Evolutionary conservation across 2,888 invertebrate species (phyloP).

Genomic region (Sylvicola cinctus): DNA sequence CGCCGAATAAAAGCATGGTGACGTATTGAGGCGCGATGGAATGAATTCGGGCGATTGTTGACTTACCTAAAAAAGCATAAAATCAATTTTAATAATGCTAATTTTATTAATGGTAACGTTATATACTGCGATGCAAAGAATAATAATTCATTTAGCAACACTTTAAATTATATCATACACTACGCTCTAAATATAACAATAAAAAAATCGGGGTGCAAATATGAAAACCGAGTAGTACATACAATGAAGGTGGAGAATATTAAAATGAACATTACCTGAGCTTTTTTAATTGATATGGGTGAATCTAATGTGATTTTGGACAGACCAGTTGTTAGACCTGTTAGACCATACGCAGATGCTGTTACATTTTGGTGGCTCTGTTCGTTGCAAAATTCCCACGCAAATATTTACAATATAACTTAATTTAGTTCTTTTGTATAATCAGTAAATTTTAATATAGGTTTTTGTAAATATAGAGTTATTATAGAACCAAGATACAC

Average conservation of each 20-base stretch:
- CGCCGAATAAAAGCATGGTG: conserved; percentile 22
- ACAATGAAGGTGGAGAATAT: not conserved
- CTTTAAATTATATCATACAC: conserved; percentile 4
- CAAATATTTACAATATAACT: too few species aligned
- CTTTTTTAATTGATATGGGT: conserved; percentile 21
- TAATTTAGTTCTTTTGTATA: too few species aligned
- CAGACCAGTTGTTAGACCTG: conserved; percentile 20
- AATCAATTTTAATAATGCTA: too few species aligned
- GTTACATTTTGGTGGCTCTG: conserved; percentile 25
- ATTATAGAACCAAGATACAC: too few species aligned
- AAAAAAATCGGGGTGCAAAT: too few species aligned
- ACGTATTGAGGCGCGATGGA: conserved; percentile 24
- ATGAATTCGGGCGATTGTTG: conserved; percentile 32
- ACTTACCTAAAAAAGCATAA: conserved; percentile 27
- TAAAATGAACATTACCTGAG: conserved; percentile 19
- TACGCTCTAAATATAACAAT: too few species aligned
- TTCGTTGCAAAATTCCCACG: too few species aligned
- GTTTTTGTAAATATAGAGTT: too few species aligned
- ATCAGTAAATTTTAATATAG: too few species aligned
- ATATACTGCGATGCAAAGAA: too few species aligned
- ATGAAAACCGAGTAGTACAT: too few species aligned
- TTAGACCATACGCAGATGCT: conserved; percentile 22
- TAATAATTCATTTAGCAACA: conserved; percentile 13
- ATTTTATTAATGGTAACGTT: too few species aligned
- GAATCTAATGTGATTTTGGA: conserved; percentile 23